Evolutionary conservation across 2,888 invertebrate genomes (phyloP), one percentile per base, ranked within the genome.

Genomic region (Trichogramma dendrolimi): DNA sequence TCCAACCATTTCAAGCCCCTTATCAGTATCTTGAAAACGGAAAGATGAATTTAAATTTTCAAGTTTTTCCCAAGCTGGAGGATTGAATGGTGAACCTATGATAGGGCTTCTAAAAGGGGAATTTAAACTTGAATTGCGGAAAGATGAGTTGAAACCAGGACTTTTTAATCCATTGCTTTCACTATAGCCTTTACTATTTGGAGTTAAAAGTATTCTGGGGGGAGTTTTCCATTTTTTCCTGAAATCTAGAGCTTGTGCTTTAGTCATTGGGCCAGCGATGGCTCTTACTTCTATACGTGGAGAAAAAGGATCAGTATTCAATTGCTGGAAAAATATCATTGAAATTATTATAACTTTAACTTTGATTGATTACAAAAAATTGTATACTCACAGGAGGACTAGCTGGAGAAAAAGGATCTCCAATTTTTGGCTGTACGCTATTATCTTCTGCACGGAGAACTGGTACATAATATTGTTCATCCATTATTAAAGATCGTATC

Each of bases 191-290:
- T 53, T 63, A 58, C 65, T 72, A 55, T 67, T 65, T 5, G 72
- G 67, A 14, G 72, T 68, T 10, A 66, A 63, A 5, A 62, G 61
- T 61, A 68, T 62, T 66, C 90, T 83, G 0, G 92, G 91, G 6
- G 93, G 92, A 0, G 91, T 92, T 81, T 91, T 92, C 92, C 92
- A 94, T 56, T 87, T 84, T 62, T 86, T 87, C 6, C 88, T 84
- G 79, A 94, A 93, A 62, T 80, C 80, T 8, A 84, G 81, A 0
- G 94, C 94, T 58, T 86, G 84, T 10, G 83, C 81, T 65, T 87
- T 87, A 48, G 86, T 85, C 94, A 96, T 95, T 14, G 96, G 96
- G 0, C 96, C 96, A 6, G 95, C 96, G 80, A 89, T 89, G 0
- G 95, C 96, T 72, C 86, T 86, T 67, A 93, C 89, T 82, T 91